A percentile compares a stretch with the other conserved stretches of the same genome.
These are phyloP conservation scores for Tenrec ecaudatus DNA, from an alignment of 2,113 vertebrate genomes.

Conservation along the genomic window DNA sequence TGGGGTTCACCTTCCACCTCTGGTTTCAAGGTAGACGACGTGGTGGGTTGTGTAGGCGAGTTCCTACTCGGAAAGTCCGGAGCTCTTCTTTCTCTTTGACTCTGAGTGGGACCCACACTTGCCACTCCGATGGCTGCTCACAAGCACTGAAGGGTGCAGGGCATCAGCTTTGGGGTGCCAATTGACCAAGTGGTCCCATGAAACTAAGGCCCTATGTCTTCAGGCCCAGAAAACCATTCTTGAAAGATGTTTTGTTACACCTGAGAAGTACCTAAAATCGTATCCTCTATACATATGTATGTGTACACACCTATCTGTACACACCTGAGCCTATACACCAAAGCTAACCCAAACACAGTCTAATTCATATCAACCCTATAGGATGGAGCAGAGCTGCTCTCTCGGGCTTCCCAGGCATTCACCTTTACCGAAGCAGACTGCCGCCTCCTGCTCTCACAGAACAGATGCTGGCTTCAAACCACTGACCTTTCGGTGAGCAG, in stretches of 20 bases:
- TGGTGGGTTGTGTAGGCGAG: background rate
- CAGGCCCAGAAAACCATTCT: background rate
- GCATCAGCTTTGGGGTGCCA: background rate
- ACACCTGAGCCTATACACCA: background rate
- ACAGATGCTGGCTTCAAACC: background rate
- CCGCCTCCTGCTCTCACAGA: background rate
- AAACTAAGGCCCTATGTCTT: background rate
- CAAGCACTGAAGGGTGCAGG: no score
- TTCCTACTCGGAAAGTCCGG: no score
- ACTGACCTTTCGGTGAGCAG: background rate
- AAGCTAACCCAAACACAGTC: background rate
- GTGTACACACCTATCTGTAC: no score
- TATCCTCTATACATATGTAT: background rate
- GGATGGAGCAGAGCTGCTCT: no score
- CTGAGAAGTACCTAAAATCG: background rate
- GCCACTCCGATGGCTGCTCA: no score
- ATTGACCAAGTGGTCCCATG: background rate
- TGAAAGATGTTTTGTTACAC: background rate
- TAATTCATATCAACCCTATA: background rate
- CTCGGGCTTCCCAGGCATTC: no score
- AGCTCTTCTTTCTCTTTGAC: no score
- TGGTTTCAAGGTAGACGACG: background rate
- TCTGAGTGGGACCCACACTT: background rate
- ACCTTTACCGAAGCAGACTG: no score
- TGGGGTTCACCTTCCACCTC: no score